Conservation (phyloP, 1,140 invertebrate genomes). For the Aethina tumida region DNA sequence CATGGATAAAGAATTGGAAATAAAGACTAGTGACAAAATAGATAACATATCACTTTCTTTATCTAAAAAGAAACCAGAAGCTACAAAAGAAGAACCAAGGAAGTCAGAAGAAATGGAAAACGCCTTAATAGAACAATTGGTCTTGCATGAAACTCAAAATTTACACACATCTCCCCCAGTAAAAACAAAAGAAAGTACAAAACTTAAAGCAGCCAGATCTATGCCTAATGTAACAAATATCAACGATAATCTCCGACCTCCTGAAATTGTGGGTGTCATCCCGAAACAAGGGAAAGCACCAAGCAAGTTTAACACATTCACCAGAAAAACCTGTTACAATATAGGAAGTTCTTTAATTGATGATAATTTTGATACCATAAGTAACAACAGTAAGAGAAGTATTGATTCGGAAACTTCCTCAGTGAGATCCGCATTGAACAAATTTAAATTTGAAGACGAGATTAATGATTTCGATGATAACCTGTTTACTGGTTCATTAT, state of each 20-base stretch:
- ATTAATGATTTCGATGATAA: slow-evolving; percentile 26
- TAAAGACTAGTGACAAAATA: no score
- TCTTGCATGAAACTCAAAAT: slow-evolving; percentile 5
- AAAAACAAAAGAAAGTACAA: neutral
- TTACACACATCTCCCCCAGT: neutral
- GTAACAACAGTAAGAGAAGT: slow-evolving; percentile 7
- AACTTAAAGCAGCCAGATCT: slow-evolving; percentile 1
- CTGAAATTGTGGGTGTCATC: slow-evolving; percentile 24
- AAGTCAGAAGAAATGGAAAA: slow-evolving; percentile 3
- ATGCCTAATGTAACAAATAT: slow-evolving; percentile 4
- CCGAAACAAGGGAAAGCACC: slow-evolving; percentile 13
- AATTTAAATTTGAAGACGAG: slow-evolving; percentile 18
- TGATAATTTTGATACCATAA: slow-evolving; percentile 9
- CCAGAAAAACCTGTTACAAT: slow-evolving; percentile 21
- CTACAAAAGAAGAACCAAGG: slow-evolving; percentile 5
- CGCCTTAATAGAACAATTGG: slow-evolving; percentile 13
- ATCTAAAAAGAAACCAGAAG: no score
- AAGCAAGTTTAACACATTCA: slow-evolving; percentile 21
- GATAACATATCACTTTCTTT: no score
- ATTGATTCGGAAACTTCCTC: slow-evolving; percentile 8
- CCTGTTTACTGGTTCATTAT: slow-evolving; percentile 21
- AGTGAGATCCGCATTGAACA: slow-evolving; percentile 14
- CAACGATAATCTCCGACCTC: slow-evolving; percentile 13
- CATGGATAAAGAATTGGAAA: no score
- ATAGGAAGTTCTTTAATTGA: slow-evolving; percentile 19